These are phyloP conservation scores for Choloepus hoffmanni DNA, from an alignment of 2,113 vertebrate species.

Conservation along the genomic window DNA sequence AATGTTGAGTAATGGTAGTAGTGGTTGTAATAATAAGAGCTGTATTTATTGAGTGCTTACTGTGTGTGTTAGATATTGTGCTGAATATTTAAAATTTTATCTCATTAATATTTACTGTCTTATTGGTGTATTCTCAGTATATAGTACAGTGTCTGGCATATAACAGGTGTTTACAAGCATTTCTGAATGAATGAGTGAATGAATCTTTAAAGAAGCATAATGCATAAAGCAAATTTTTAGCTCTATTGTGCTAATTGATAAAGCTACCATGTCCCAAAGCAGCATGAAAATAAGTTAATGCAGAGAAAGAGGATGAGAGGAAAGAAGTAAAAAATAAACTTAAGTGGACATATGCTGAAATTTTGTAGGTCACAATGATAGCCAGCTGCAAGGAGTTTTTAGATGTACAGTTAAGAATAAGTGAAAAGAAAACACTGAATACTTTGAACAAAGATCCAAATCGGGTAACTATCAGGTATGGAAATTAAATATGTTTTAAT, in stretches of 20 bases:
- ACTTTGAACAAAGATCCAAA: slow-evolving; percentile 95
- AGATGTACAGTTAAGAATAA: slow-evolving; percentile 94
- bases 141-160: not conserved
- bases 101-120: not conserved
- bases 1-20: not conserved
- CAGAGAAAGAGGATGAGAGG: slow-evolving; percentile 4
- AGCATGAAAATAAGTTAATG: slow-evolving; percentile 48
- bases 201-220: slow-evolving; percentile 44
- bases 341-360: slow-evolving; percentile 59
- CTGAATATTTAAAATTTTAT: slow-evolving; percentile 9
- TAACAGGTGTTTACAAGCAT: slow-evolving; percentile 36
- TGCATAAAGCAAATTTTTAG: slow-evolving; percentile 32
- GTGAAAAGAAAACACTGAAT: slow-evolving; percentile 95
- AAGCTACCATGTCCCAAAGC: not conserved
- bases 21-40: not conserved
- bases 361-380: slow-evolving; percentile 91
- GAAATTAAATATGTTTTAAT: slow-evolving; percentile 59
- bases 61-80: not conserved
- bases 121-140: not conserved
- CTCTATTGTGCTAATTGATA: not conserved
- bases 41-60: not conserved
- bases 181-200: slow-evolving; percentile 11
- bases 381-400: slow-evolving; percentile 93
- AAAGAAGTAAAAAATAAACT: slow-evolving; percentile 50
- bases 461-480: slow-evolving; percentile 94